phyloP scores from a whole-genome alignment of 2,797 vertebrate genomes.

The Lacerta bilineata region DNA sequence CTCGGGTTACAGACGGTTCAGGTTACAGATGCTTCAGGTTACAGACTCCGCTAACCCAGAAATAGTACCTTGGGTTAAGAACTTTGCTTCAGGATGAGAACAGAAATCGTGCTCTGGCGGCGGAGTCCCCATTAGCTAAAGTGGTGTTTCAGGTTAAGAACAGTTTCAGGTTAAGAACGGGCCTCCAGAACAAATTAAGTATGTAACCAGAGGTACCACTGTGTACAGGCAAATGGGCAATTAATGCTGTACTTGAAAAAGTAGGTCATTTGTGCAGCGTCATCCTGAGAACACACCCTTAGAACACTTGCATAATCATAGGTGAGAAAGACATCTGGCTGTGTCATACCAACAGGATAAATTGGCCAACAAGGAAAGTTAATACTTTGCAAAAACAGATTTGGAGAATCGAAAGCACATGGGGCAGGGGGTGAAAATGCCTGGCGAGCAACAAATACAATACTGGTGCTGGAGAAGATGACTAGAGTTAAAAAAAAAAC shows the following conservation, averaged over 20 bases:
- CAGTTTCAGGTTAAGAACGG: too few species aligned
- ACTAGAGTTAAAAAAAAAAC: neutral
- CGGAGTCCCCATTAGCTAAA: too few species aligned
- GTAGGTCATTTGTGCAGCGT: neutral
- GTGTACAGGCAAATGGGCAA: neutral
- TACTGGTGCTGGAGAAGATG: neutral
- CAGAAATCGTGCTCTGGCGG: too few species aligned
- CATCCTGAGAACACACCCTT: neutral
- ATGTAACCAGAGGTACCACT: too few species aligned
- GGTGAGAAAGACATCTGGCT: neutral
- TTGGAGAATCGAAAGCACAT: neutral
- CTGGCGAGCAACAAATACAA: neutral
- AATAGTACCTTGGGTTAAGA: too few species aligned
- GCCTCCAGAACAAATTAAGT: too few species aligned
- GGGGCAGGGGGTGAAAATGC: neutral
- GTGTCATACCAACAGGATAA: neutral
- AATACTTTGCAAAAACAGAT: constrained; percentile 12
- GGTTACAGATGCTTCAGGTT: too few species aligned
- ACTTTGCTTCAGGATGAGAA: too few species aligned
- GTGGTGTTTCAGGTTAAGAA: too few species aligned
- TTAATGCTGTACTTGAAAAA: neutral
- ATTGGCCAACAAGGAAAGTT: constrained; percentile 11
- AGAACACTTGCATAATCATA: neutral
- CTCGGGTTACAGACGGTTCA: too few species aligned
- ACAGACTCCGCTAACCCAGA: too few species aligned